Evolutionary conservation across 1,140 invertebrate species (phyloP).

Genomic region (Drosophila micromelanica): DNA sequence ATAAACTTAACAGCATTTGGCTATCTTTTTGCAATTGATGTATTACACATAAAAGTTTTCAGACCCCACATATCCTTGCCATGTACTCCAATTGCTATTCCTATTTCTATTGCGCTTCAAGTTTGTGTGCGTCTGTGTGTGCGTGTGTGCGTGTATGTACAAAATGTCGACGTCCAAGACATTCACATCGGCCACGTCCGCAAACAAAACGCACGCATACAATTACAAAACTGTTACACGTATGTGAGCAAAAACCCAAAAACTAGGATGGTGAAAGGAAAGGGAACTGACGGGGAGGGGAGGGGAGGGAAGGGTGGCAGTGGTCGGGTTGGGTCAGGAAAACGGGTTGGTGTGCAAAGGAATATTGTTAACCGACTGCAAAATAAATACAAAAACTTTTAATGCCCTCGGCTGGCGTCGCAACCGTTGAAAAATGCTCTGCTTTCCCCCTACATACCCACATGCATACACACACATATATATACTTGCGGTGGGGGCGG

Average conservation of each 20-base stretch:
- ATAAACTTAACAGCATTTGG: constrained; percentile 83
- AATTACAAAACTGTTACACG: constrained; percentile 76
- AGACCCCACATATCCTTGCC: constrained; percentile 46
- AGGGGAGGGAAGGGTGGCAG: not conserved
- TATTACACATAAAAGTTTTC: constrained; percentile 84
- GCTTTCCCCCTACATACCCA: constrained; percentile 30
- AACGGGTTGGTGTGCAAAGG: constrained; percentile 36
- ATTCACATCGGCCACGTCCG: constrained; percentile 70
- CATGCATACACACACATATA: constrained; percentile 25
- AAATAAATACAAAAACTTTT: constrained; percentile 84
- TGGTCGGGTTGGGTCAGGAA: constrained; percentile 3
- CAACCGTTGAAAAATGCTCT: constrained; percentile 78
- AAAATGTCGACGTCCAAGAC: constrained; percentile 66
- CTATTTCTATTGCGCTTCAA: constrained; percentile 34
- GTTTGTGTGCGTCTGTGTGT: constrained; percentile 18
- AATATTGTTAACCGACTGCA: constrained; percentile 83
- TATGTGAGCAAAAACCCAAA: constrained; percentile 35
- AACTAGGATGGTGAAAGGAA: constrained; percentile 17
- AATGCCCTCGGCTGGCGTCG: constrained; percentile 71
- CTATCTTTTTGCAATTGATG: constrained; percentile 84
- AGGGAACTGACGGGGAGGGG: not conserved
- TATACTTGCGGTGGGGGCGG: constrained; percentile 9
- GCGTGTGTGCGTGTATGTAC: constrained; percentile 43
- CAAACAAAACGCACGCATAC: constrained; percentile 82
- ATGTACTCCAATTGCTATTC: constrained; percentile 54